Evolutionary conservation across 2,888 invertebrate species (phyloP).

Genomic region (Noctua pronuba): DNA sequence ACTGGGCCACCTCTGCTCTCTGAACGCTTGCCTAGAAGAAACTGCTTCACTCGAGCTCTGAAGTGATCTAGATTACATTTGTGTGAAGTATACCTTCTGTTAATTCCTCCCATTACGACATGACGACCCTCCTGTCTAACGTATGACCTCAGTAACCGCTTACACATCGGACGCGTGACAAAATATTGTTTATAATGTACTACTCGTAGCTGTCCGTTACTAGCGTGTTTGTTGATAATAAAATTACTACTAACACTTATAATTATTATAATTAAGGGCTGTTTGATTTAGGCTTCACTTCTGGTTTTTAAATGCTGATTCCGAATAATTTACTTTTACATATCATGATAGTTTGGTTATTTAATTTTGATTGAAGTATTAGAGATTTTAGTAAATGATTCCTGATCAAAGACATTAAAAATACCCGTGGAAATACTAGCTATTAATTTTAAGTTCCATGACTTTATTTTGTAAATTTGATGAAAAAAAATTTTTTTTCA

Average conservation of each 20-base stretch:
- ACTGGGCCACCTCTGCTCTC: too few relatives aligned
- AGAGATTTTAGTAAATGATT: not conserved
- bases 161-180: constrained; percentile 39
- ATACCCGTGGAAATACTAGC: too few relatives aligned
- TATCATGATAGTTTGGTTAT: not conserved
- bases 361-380: not conserved
- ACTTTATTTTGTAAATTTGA: too few relatives aligned
- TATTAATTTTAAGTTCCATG: too few relatives aligned
- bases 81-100: constrained; percentile 1
- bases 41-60: too few relatives aligned
- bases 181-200: constrained; percentile 31
- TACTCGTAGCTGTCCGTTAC: not conserved
- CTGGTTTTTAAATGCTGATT: not conserved
- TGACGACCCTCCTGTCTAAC: constrained; percentile 1
- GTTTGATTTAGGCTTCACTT: constrained; percentile 43
- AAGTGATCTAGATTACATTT: not conserved
- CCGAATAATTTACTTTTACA: not conserved
- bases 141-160: constrained; percentile 31
- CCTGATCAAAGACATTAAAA: too few relatives aligned
- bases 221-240: constrained; percentile 45
- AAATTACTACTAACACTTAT: constrained; percentile 42
- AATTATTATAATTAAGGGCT: constrained; percentile 37
- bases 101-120: not conserved
- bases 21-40: too few relatives aligned
- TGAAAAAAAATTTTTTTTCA: too few relatives aligned